Base-by-base conservation (phyloP, 2,113 vertebrate genomes). In the Urocitellus parryii region DNA sequence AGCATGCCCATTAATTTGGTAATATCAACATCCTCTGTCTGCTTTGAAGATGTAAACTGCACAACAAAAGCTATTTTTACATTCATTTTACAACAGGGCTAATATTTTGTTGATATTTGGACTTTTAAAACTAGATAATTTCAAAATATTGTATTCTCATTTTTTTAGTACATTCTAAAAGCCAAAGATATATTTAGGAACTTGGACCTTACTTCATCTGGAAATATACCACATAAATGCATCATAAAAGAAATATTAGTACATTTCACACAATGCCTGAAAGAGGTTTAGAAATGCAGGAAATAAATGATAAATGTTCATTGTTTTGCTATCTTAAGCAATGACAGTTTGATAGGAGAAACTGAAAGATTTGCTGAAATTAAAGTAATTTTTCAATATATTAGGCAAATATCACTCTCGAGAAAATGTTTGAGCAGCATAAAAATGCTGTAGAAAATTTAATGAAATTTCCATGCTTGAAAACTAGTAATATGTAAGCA, bases 331-430 rank as follows among this genome's bases (percentile, higher is more conserved):
- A 82, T 97, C 77, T 91, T 92, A 86, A 87, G 65, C 68, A 91
- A 91, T 53, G 42, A 95, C 12, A 89, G 37, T 74, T 96, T 89
- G 86, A 91, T 51, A 95, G 65, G 45, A n/a, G 84, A 67, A 96
- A 95, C 34, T 80, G 25, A 96, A 85, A 97, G 81, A 93, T 89
- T 95, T 97, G 96, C 79, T 91, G 39, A 94, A 97, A 97, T 95
- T 95, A 95, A 96, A 95, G 89, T 93, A 87, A 70, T 91, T 94
- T 96, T 95, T 95, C 56, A 96, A 83, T 91, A 92, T 83, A 32
- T 86, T 95, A 96, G 63, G 82, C 92, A 92, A 92, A 96, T 91
- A 91, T 37, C 65, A 96, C 39, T 94, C 80, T 93, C 77, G 53
- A 37, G n/a, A 91, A 89, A 86, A 63, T 88, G 3, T 96, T 94